Conservation (phyloP, 2,888 invertebrate species). For the Chrysomela aeneicollis region DNA sequence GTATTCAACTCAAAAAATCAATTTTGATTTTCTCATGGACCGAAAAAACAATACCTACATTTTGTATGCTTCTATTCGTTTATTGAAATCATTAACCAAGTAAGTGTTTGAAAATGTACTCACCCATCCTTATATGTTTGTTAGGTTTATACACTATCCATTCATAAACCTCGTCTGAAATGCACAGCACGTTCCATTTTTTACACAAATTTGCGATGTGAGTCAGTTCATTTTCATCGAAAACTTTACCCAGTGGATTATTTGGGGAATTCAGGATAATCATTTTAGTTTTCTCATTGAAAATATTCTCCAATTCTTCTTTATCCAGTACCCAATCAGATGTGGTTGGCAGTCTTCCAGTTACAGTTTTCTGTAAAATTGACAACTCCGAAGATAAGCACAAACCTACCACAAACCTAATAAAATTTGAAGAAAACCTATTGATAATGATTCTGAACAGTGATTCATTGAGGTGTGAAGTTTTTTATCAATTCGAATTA, state of each 20-base stretch:
- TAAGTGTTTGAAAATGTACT: not conserved
- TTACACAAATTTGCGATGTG: constrained; percentile 88
- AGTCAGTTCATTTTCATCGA: constrained; percentile 72
- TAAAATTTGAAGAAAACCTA: no score
- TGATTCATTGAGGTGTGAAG: no score
- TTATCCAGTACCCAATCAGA: constrained; percentile 91
- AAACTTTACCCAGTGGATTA: constrained; percentile 96
- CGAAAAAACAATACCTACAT: no score
- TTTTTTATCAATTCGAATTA: no score
- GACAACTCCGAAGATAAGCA: not conserved
- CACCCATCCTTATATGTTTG: constrained; percentile 90
- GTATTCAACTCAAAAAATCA: no score
- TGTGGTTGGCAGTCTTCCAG: constrained; percentile 67
- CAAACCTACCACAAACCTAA: not conserved
- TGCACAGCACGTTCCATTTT: constrained; percentile 88
- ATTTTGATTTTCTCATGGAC: no score
- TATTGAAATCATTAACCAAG: no score
- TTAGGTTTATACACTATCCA: constrained; percentile 90
- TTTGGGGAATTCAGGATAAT: constrained; percentile 97
- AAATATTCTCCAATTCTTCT: constrained; percentile 78
- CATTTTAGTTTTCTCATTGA: constrained; percentile 89
- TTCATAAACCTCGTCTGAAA: constrained; percentile 98
- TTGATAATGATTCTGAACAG: no score
- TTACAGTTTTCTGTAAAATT: constrained; percentile 36
- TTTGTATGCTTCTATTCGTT: no score